Conservation (phyloP, 30 jellyfish, hydroid and myxozoan genomes). For the Aurelia aurita complex sp. Pacific region DNA sequence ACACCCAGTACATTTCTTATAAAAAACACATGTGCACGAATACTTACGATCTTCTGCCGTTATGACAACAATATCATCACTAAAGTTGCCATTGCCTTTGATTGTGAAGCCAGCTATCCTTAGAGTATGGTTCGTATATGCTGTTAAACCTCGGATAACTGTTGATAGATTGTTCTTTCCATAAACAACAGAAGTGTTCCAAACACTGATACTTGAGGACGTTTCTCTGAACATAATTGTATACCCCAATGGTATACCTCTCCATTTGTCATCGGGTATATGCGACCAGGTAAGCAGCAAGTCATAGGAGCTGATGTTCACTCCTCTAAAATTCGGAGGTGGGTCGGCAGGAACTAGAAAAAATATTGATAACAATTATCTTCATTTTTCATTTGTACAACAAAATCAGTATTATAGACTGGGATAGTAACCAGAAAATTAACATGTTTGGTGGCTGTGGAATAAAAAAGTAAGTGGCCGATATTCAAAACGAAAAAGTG, state of each 20-base stretch:
- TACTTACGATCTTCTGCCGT: conserved; percentile 56
- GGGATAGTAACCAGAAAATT: too few species aligned
- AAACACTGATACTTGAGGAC: background rate
- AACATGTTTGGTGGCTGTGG: too few species aligned
- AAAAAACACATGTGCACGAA: too few species aligned
- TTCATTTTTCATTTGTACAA: too few species aligned
- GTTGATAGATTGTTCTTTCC: conserved; percentile 13
- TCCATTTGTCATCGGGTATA: conserved; percentile 53
- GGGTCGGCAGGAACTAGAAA: conserved; percentile 18
- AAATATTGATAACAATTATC: background rate
- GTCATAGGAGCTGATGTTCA: conserved; percentile 45
- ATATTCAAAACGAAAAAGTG: too few species aligned
- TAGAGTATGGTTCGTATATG: conserved; percentile 37
- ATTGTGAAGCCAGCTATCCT: conserved; percentile 44
- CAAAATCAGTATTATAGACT: too few species aligned
- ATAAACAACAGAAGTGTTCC: conserved; percentile 32
- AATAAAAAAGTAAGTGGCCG: too few species aligned
- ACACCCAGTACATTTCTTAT: too few species aligned
- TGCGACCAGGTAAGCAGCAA: conserved; percentile 44
- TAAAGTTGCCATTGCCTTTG: conserved; percentile 40
- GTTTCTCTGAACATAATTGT: conserved; percentile 44
- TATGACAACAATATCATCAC: conserved; percentile 7
- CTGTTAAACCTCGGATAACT: conserved; percentile 16
- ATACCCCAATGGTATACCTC: conserved; percentile 36
- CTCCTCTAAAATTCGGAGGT: conserved; percentile 35